Conservation (phyloP, 1,140 invertebrate genomes). For the Leptoteleia sp. region DNA sequence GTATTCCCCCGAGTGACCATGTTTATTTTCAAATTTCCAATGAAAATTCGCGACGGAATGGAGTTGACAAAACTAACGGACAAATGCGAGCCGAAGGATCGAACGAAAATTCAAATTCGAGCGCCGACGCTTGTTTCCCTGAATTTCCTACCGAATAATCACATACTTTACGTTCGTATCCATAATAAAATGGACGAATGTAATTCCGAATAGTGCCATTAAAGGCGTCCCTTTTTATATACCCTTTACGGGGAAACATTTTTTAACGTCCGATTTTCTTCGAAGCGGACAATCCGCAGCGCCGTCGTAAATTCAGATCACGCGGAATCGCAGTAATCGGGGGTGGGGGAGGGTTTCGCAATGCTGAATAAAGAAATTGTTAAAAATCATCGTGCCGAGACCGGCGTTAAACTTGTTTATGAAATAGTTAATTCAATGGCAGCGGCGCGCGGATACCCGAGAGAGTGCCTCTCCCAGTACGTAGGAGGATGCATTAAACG, state of each 20-base stretch:
- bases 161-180: conserved; percentile 2
- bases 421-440: conserved; percentile 64
- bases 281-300: conserved; percentile 27
- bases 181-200: conserved; percentile 22
- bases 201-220: conserved; percentile 14
- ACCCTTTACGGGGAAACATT: conserved; percentile 7
- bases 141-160: conserved; percentile 1
- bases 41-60: too few relatives aligned
- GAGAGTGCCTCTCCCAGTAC: conserved; percentile 57
- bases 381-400: conserved; percentile 36
- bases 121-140: neutral
- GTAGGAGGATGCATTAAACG: conserved; percentile 63
- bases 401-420: conserved; percentile 50
- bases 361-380: conserved; percentile 49
- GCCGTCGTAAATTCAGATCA: conserved; percentile 42
- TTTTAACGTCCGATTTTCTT: conserved; percentile 36
- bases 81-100: conserved; percentile 1
- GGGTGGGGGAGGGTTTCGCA: conserved; percentile 44
- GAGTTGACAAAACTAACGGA: too few relatives aligned
- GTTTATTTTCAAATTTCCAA: too few relatives aligned
- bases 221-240: conserved; percentile 9
- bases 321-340: conserved; percentile 34
- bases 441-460: conserved; percentile 47
- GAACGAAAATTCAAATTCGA: too few relatives aligned
- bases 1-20: too few relatives aligned